Percentiles rank a stretch among this genome's conserved stretches.
phyloP scores from a whole-genome alignment of 2,113 vertebrate species.

The Serilophus lunatus region DNA sequence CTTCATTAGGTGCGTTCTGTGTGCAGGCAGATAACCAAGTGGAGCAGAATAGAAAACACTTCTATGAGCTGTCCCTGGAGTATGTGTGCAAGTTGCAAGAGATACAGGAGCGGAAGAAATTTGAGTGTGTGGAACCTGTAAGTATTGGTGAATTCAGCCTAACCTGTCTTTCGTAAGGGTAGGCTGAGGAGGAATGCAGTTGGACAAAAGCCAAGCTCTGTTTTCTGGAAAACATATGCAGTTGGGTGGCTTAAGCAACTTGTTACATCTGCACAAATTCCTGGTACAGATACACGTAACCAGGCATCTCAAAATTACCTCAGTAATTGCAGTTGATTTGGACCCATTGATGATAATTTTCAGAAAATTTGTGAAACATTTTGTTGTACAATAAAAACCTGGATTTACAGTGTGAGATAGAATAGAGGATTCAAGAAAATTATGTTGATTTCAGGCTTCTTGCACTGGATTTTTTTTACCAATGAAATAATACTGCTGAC shows the following conservation, averaged over 20 bases:
- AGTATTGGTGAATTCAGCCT: constrained; percentile 62
- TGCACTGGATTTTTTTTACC: neutral
- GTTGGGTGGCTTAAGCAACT: neutral
- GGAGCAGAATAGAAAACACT: constrained; percentile 87
- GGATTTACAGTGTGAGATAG: neutral
- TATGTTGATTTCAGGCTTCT: neutral
- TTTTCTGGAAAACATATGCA: neutral
- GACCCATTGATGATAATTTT: neutral
- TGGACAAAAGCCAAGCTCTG: neutral
- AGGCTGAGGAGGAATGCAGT: neutral
- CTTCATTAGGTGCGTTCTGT: neutral
- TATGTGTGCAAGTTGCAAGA: constrained; percentile 97
- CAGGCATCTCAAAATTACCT: neutral
- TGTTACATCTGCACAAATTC: neutral
- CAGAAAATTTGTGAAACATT: neutral
- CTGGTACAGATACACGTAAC: neutral
- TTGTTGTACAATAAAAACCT: neutral
- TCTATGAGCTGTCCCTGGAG: constrained; percentile 93
- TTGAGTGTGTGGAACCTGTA: constrained; percentile 97
- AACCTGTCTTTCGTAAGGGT: neutral
- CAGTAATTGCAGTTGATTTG: neutral
- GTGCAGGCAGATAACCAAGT: constrained; percentile 89
- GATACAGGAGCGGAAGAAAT: constrained; percentile 97
- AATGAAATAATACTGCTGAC: neutral
- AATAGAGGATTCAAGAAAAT: neutral